phyloP scores from a whole-genome alignment of 2,888 invertebrate genomes.

The Cryptocheilus praepositus region DNA sequence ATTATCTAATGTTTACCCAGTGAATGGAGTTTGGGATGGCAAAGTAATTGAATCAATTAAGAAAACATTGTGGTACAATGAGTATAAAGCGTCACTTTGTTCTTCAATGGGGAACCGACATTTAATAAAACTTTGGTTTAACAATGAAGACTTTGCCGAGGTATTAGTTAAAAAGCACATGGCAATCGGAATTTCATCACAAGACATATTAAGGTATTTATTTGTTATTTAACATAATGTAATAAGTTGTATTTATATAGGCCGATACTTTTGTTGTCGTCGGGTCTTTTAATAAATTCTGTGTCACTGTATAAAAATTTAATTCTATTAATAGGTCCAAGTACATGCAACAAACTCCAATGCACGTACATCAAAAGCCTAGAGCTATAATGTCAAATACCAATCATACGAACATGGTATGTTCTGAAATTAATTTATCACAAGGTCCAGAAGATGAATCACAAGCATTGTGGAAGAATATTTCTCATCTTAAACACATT shows the following conservation, averaged over 20 bases:
- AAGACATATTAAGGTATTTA: conserved; percentile 58
- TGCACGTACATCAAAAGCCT: too few relatives aligned
- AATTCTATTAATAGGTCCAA: conserved; percentile 10
- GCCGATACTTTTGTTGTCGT: too few relatives aligned
- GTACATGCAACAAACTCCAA: conserved; percentile 18
- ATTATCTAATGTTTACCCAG: conserved; percentile 78
- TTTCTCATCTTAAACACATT: not conserved
- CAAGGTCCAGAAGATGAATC: conserved; percentile 21
- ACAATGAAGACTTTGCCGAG: conserved; percentile 57
- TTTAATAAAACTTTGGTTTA: conserved; percentile 58
- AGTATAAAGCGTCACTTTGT: conserved; percentile 66
- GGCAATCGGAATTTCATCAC: conserved; percentile 53
- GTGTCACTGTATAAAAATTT: not conserved
- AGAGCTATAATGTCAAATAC: too few relatives aligned
- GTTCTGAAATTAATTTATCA: conserved; percentile 17
- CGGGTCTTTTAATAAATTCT: not conserved
- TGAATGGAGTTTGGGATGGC: conserved; percentile 77
- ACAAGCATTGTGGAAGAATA: conserved; percentile 22
- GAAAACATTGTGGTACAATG: conserved; percentile 72
- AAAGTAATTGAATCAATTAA: conserved; percentile 73
- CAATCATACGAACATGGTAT: too few relatives aligned
- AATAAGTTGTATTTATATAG: not conserved
- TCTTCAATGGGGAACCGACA: conserved; percentile 36
- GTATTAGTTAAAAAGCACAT: conserved; percentile 53
- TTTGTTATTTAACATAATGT: conserved; percentile 11